Evolutionary conservation across 1,140 invertebrate species (phyloP).

Genomic region (Drosophila elegans): DNA sequence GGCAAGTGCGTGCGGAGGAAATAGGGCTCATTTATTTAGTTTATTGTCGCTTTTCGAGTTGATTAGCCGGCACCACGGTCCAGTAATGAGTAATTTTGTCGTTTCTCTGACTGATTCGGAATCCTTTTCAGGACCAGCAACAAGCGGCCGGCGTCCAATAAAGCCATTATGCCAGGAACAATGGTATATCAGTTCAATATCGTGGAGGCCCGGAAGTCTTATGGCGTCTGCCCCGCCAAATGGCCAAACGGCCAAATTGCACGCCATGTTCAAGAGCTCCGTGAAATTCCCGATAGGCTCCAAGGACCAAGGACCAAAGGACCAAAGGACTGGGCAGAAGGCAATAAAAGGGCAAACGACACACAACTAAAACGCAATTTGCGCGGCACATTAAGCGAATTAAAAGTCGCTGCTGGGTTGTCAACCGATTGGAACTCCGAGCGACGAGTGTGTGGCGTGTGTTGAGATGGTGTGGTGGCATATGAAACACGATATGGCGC

Average conservation of each 20-base stretch:
- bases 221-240: slow-evolving; percentile 40
- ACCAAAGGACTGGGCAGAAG: not conserved
- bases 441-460: slow-evolving; percentile 9
- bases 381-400: slow-evolving; percentile 57
- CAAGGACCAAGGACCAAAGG: not conserved
- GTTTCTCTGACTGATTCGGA: slow-evolving; percentile 8
- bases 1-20: slow-evolving; percentile 54
- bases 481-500: slow-evolving; percentile 58
- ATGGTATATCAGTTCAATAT: slow-evolving; percentile 67
- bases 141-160: slow-evolving; percentile 42
- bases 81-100: slow-evolving; percentile 18
- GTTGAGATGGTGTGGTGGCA: not conserved
- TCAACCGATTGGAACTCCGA: slow-evolving; percentile 30
- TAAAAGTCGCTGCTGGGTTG: slow-evolving; percentile 38
- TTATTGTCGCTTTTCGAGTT: slow-evolving; percentile 49
- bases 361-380: slow-evolving; percentile 73
- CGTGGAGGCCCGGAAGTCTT: slow-evolving; percentile 55
- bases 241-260: slow-evolving; percentile 57
- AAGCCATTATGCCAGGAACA: slow-evolving; percentile 60
- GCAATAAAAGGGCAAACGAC: slow-evolving; percentile 17
- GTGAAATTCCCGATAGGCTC: slow-evolving; percentile 25
- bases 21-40: slow-evolving; percentile 60
- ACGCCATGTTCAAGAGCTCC: slow-evolving; percentile 48
- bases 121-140: slow-evolving; percentile 24
- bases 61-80: slow-evolving; percentile 55